Percentiles rank a stretch among this genome's conserved stretches.
These are phyloP conservation scores for Pherbina coryleti DNA, from an alignment of 2,888 invertebrate species.

Conservation along the genomic window DNA sequence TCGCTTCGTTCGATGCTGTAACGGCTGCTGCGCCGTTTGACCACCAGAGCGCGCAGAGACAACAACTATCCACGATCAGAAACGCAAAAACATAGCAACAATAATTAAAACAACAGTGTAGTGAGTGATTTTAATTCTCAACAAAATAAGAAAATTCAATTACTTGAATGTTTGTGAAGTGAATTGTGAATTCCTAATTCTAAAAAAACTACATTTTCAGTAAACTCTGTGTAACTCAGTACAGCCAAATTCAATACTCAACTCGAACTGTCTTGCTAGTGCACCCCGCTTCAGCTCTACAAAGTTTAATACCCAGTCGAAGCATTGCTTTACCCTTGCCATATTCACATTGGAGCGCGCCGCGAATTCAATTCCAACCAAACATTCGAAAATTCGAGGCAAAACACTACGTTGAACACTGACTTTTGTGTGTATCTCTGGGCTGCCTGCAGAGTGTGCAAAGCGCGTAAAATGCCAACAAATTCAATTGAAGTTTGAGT, in stretches of 20 bases:
- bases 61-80: slow-evolving; percentile 20
- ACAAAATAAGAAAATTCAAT: slow-evolving; percentile 7
- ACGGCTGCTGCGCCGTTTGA: slow-evolving; percentile 29
- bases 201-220: not conserved
- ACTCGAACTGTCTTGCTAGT: not conserved
- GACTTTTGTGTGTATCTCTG: slow-evolving; percentile 30
- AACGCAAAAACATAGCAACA: slow-evolving; percentile 5
- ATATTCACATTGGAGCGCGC: slow-evolving; percentile 13
- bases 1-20: slow-evolving; percentile 31
- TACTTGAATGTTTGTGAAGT: slow-evolving; percentile 3
- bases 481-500: not conserved
- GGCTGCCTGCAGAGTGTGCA: slow-evolving; percentile 11
- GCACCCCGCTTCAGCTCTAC: not conserved
- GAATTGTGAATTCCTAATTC: not conserved
- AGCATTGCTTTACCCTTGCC: not conserved
- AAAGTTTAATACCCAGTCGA: not conserved
- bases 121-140: not conserved
- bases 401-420: slow-evolving; percentile 10
- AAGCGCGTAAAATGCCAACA: slow-evolving; percentile 20
- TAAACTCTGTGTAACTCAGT: not conserved
- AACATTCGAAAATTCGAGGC: slow-evolving; percentile 20
- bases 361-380: slow-evolving; percentile 14
- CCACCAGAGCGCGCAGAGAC: slow-evolving; percentile 26
- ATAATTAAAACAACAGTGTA: slow-evolving; percentile 8
- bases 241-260: not conserved